Percentiles rank a stretch among this genome's conserved stretches.
phyloP scores from a whole-genome alignment of 1,140 invertebrate species.

The Myzus persicae region DNA sequence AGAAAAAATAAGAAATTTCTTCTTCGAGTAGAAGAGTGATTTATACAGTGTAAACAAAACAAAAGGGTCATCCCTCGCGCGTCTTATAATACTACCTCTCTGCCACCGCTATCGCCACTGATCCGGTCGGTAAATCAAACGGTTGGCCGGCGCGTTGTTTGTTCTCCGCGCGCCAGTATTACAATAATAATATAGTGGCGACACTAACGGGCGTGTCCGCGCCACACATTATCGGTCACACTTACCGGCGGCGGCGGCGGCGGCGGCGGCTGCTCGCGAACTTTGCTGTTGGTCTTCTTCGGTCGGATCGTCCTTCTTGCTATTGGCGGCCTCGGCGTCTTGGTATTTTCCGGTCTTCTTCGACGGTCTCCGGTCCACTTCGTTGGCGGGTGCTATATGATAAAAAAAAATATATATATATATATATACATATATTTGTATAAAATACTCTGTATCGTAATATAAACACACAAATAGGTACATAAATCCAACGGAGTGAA shows the following conservation, averaged over 20 bases:
- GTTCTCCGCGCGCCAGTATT: background rate
- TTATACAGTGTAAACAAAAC: slow-evolving; percentile 57
- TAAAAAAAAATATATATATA: background rate
- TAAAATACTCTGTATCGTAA: background rate
- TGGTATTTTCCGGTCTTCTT: slow-evolving; percentile 51
- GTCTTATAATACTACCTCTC: background rate
- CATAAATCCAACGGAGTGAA: background rate
- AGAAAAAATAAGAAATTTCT: slow-evolving; percentile 6
- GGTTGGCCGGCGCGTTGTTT: background rate
- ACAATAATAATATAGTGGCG: background rate
- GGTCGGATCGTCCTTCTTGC: background rate
- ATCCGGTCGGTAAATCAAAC: slow-evolving; percentile 47
- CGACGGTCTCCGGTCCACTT: slow-evolving; percentile 37
- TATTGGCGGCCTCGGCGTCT: slow-evolving; percentile 23
- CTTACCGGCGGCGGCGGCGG: slow-evolving; percentile 36
- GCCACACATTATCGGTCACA: slow-evolving; percentile 18
- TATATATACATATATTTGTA: background rate
- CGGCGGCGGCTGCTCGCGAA: slow-evolving; percentile 7
- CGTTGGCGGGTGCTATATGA: slow-evolving; percentile 3
- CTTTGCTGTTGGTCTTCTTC: background rate
- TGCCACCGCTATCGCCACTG: background rate
- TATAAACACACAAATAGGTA: background rate
- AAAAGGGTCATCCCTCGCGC: slow-evolving; percentile 4
- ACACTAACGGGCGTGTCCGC: slow-evolving; percentile 47
- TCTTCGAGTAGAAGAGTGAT: slow-evolving; percentile 8